Evolutionary conservation across 2,888 invertebrate genomes (phyloP), one percentile per base, ranked within the genome.

Genomic region (Pheosia gnoma): DNA sequence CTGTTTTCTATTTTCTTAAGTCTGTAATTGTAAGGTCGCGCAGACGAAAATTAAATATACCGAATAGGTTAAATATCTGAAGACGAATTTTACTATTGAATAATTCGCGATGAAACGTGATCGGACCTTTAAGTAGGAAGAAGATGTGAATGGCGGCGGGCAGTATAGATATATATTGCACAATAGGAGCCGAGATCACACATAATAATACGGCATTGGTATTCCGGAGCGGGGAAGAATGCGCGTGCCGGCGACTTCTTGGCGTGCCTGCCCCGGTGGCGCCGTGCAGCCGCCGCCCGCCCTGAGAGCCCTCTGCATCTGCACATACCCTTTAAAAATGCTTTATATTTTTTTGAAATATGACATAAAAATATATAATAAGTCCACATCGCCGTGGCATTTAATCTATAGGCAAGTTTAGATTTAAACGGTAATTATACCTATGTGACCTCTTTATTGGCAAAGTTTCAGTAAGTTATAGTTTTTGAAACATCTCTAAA

Each of bases 141-240:
- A 81, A 85, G 87, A 87, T 80, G 82, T 88, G 84, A 86, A 86
- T 86, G 84, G 80, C 76, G 82, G 76, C 78, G 74, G 62, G 69
- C 67, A 73, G 77, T 79, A 74, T 74, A 76, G 83, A 80, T 88
- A 11, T 55, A 85, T 87, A 87, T 85, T 78, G 84, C 87, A 84
- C 88, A 89, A 88, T 88, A 81, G 83, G 78, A 83, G 81, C 74
- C 81, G 81, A 86, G 86, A 89, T 91, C 89, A 89, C 90, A 91
- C 91, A 93, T 90, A 90, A 91, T 92, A 91, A 91, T 90, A 90
- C 84, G 87, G 82, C 88, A 85, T 88, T 86, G 93, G 93, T 88
- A 93, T 93, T 88, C 90, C 78, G 87, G 81, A 80, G 86, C 83
- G 85, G 79, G 86, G 79, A 87, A 85, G 92, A 92, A 93, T 92